Evolutionary conservation across 2,888 invertebrate species (phyloP).

Genomic region (Spilarctia lutea): DNA sequence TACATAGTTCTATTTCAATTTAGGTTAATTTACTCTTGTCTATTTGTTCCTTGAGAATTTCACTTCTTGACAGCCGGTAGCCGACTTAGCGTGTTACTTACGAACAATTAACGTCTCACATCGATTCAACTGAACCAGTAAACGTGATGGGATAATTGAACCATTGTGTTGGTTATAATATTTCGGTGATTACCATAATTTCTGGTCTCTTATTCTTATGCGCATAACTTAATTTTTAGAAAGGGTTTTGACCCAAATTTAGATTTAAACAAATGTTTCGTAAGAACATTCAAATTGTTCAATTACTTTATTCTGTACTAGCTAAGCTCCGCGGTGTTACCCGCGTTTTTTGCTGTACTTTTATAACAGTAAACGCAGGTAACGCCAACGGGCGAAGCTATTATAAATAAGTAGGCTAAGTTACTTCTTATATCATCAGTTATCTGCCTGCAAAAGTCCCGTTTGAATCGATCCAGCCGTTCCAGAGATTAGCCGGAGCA

Average conservation of each 20-base stretch:
- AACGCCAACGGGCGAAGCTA: too few species aligned
- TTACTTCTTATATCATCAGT: too few species aligned
- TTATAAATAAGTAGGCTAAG: too few species aligned
- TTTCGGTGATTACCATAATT: conserved; percentile 23
- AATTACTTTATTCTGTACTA: background rate
- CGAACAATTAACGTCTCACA: conserved; percentile 70
- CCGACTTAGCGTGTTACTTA: conserved; percentile 76
- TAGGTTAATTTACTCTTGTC: conserved; percentile 55
- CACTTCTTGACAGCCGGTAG: conserved; percentile 50
- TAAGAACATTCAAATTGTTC: background rate
- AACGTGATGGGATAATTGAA: conserved; percentile 57
- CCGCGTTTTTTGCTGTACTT: too few species aligned
- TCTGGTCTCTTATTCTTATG: conserved; percentile 27
- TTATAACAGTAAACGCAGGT: too few species aligned
- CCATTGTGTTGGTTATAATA: conserved; percentile 47
- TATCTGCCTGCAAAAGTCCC: too few species aligned
- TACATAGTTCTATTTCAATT: conserved; percentile 55
- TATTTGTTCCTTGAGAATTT: conserved; percentile 40
- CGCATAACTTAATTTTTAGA: conserved; percentile 27
- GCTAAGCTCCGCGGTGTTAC: too few species aligned
- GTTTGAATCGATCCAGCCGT: too few species aligned
- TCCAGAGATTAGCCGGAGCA: too few species aligned
- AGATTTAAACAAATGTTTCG: background rate
- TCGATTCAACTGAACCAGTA: conserved; percentile 43
- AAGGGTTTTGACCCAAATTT: background rate